Percentiles rank a stretch among this genome's conserved stretches.
Conservation (phyloP, 2,113 vertebrate genomes). For the Murina feae region DNA sequence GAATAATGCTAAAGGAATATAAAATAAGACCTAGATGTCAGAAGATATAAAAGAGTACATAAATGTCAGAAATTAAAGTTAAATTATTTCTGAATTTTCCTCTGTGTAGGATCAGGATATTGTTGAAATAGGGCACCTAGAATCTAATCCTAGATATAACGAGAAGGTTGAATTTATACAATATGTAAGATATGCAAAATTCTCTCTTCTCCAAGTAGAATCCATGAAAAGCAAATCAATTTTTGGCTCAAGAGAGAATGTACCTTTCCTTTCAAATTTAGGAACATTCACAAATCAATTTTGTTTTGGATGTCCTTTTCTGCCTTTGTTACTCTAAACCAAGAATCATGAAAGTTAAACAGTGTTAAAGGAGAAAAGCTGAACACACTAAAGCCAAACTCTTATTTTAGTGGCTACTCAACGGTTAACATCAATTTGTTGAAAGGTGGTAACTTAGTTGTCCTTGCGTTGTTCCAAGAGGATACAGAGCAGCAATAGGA, state of each 20-base stretch:
- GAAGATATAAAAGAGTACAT: conserved; percentile 65
- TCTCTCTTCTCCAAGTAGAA: not conserved
- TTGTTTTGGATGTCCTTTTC: conserved; percentile 30
- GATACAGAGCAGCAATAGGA: not conserved
- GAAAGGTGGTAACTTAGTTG: not conserved
- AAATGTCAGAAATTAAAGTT: conserved; percentile 69
- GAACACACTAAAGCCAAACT: not conserved
- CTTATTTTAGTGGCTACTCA: not conserved
- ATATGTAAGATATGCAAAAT: conserved; percentile 62
- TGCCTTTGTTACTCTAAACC: conserved; percentile 48
- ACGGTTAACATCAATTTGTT: conserved; percentile 3
- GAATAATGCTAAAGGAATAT: conserved; percentile 70
- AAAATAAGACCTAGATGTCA: conserved; percentile 72
- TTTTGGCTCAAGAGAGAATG: conserved; percentile 30
- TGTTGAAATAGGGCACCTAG: conserved; percentile 49
- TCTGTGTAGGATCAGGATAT: conserved; percentile 46
- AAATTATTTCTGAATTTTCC: conserved; percentile 74
- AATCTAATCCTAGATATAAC: conserved; percentile 8
- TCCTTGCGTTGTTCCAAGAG: not conserved
- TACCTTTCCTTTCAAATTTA: conserved; percentile 49
- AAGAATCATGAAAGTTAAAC: conserved; percentile 23
- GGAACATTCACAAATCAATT: conserved; percentile 28
- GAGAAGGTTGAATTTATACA: conserved; percentile 35
- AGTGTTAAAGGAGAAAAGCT: conserved; percentile 32
- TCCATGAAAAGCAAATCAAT: conserved; percentile 16